Conservation (phyloP, 2,113 vertebrate genomes). For the Rhizomys pruinosus region DNA sequence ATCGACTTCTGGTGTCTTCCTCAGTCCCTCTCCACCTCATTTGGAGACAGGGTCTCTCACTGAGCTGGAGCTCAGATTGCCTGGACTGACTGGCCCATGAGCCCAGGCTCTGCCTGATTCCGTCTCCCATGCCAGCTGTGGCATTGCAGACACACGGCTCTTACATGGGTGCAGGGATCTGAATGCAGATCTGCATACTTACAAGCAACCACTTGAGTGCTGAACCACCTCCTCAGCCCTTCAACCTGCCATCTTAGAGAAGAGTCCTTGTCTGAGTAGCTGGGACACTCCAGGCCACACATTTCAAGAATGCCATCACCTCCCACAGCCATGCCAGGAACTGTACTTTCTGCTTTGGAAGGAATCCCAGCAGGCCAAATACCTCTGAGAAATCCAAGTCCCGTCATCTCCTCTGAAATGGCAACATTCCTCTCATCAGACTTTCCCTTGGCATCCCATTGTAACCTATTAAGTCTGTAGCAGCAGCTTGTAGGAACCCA, state of each 20-base stretch:
- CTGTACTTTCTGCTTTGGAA: conserved; percentile 54
- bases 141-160: background rate
- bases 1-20: background rate
- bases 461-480: conserved; percentile 60
- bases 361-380: background rate
- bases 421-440: conserved; percentile 53
- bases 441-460: conserved; percentile 43
- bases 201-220: background rate
- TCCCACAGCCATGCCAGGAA: background rate
- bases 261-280: background rate
- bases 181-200: background rate
- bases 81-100: background rate
- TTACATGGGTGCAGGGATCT: background rate
- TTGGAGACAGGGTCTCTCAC: background rate
- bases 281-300: background rate
- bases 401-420: background rate
- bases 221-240: background rate
- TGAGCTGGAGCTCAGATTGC: background rate
- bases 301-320: background rate
- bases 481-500: conserved; percentile 46
- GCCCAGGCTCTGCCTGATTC: background rate
- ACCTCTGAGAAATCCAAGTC: background rate
- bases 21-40: background rate
- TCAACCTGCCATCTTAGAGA: background rate
- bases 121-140: too few species aligned